phyloP scores from a whole-genome alignment of 2,888 invertebrate genomes.

The Endotricha flammealis region DNA sequence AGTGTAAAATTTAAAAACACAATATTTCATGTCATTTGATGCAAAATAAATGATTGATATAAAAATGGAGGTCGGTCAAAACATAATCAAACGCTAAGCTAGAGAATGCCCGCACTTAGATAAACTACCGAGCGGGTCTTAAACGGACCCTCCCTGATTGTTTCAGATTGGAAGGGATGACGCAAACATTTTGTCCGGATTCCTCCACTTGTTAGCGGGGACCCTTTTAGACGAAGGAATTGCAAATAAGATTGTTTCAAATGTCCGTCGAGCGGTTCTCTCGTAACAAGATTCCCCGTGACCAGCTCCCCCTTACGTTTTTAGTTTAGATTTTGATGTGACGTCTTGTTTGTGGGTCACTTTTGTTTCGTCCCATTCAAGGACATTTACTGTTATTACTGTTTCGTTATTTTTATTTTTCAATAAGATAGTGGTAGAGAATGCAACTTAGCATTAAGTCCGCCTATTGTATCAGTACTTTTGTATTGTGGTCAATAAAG shows the following conservation, averaged over 20 bases:
- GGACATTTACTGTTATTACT: too few species aligned
- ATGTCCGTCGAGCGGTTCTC: not conserved
- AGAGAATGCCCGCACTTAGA: conserved; percentile 2
- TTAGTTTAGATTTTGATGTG: not conserved
- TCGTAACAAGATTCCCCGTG: not conserved
- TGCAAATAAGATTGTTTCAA: conserved; percentile 51
- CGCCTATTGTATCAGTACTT: too few species aligned
- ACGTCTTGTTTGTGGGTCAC: too few species aligned
- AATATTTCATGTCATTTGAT: not conserved
- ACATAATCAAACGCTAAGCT: conserved; percentile 2
- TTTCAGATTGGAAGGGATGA: conserved; percentile 36
- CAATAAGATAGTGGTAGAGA: too few species aligned
- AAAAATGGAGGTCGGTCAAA: not conserved
- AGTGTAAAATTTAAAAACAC: not conserved
- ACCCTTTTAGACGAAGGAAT: conserved; percentile 42
- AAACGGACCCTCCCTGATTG: conserved; percentile 33
- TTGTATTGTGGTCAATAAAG: too few species aligned
- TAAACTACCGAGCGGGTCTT: not conserved
- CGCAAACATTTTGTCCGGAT: conserved; percentile 27
- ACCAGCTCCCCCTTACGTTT: not conserved
- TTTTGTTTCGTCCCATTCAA: too few species aligned
- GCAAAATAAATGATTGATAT: not conserved
- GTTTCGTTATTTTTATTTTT: too few species aligned
- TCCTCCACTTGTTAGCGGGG: conserved; percentile 25
- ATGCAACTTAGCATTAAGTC: too few species aligned